Percentiles rank a stretch among this genome's conserved stretches.
phyloP scores from a whole-genome alignment of 1,140 invertebrate genomes.

The Zaprionus ghesquierei region DNA sequence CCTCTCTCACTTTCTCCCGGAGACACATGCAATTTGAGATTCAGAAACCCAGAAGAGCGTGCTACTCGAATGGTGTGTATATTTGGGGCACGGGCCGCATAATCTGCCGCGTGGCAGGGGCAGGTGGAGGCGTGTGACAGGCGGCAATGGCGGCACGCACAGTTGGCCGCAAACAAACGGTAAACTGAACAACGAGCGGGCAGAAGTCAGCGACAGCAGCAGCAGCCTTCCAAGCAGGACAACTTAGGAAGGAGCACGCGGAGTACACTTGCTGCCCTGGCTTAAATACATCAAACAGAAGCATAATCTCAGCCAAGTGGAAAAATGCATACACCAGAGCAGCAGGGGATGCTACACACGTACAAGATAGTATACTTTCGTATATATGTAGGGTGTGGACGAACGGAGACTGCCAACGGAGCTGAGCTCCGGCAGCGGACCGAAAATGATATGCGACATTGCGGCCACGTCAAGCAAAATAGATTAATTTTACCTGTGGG shows the following conservation, averaged over 20 bases:
- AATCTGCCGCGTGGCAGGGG: slow-evolving; percentile 51
- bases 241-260: slow-evolving; percentile 27
- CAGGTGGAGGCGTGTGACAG: slow-evolving; percentile 1
- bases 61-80: slow-evolving; percentile 39
- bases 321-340: slow-evolving; percentile 63
- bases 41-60: slow-evolving; percentile 39
- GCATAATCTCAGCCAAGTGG: slow-evolving; percentile 67
- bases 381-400: not conserved
- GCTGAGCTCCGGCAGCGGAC: slow-evolving; percentile 26
- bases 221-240: slow-evolving; percentile 16
- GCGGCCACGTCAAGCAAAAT: slow-evolving; percentile 77
- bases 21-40: slow-evolving; percentile 67
- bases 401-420: not conserved
- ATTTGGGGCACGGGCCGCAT: slow-evolving; percentile 34
- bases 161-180: slow-evolving; percentile 54
- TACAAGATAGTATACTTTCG: slow-evolving; percentile 24
- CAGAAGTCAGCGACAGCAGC: not conserved
- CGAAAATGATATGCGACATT: slow-evolving; percentile 77
- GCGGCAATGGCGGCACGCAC: slow-evolving; percentile 9
- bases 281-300: slow-evolving; percentile 78
- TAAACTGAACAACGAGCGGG: slow-evolving; percentile 18
- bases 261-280: slow-evolving; percentile 50
- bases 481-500: slow-evolving; percentile 78
- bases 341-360: not conserved
- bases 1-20: not conserved